Evolutionary conservation across 2,797 vertebrate genomes (phyloP).

Genomic region (Tapera naevia): DNA sequence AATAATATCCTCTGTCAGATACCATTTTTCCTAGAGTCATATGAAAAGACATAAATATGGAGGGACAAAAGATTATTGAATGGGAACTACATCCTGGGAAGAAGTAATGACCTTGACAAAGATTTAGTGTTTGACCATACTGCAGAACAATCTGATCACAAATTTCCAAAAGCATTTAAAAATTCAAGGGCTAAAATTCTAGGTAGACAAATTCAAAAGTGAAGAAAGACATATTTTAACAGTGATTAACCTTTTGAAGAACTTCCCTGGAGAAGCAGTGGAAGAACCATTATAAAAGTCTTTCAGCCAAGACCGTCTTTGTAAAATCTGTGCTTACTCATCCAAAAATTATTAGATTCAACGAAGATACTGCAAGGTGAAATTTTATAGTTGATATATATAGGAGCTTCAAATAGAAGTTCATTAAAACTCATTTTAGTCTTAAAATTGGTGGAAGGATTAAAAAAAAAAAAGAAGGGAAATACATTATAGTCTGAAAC

Average conservation of each 20-base stretch:
- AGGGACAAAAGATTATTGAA: constrained; percentile 18
- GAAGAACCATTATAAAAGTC: constrained; percentile 7
- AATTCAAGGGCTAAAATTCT: background rate
- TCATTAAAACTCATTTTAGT: constrained; percentile 6
- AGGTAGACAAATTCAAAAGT: constrained; percentile 1
- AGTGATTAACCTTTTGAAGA: constrained; percentile 43
- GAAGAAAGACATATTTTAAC: background rate
- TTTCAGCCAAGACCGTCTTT: constrained; percentile 25
- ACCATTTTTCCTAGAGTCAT: constrained; percentile 5
- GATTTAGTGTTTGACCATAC: background rate
- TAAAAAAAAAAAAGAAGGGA: background rate
- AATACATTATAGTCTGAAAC: background rate
- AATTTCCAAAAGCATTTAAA: constrained; percentile 34
- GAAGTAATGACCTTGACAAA: constrained; percentile 24
- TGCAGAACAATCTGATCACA: background rate
- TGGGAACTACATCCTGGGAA: background rate
- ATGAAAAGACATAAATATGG: constrained; percentile 16
- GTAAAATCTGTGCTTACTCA: constrained; percentile 31
- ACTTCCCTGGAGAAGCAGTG: constrained; percentile 21
- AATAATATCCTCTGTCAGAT: background rate
- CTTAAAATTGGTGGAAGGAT: background rate
- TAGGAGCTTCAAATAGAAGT: constrained; percentile 4
- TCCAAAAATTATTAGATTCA: constrained; percentile 41
- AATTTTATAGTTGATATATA: constrained; percentile 47
- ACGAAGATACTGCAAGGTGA: constrained; percentile 45